These are phyloP conservation scores for Brachypteracias leptosomus DNA, from an alignment of 2,113 vertebrate genomes.

Conservation along the genomic window DNA sequence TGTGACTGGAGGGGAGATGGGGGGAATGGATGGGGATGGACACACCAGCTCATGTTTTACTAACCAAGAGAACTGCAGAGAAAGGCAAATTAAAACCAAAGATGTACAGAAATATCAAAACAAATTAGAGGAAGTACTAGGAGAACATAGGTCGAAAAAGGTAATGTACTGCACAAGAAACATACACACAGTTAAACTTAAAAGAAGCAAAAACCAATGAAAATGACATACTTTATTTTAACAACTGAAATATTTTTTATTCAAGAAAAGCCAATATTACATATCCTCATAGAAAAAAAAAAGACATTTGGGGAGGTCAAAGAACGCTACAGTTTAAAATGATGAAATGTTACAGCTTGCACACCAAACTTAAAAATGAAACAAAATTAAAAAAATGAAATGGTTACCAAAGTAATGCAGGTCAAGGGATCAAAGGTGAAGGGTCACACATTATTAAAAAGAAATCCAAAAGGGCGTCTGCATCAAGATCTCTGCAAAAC, in stretches of 20 bases:
- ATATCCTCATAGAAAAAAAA: conserved; percentile 50
- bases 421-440: conserved; percentile 98
- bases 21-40: not conserved
- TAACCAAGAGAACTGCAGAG: not conserved
- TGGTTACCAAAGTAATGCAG: conserved; percentile 99
- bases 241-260: conserved; percentile 76
- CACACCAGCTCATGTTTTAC: not conserved
- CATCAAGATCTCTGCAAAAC: conserved; percentile 98
- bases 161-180: conserved; percentile 37
- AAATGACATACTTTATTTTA: conserved; percentile 67
- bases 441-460: conserved; percentile 98
- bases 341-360: conserved; percentile 82
- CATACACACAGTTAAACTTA: conserved; percentile 67
- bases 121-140: conserved; percentile 10
- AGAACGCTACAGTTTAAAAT: conserved; percentile 74
- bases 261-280: conserved; percentile 74
- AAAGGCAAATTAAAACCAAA: conserved; percentile 25
- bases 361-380: conserved; percentile 86
- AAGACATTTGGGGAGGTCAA: conserved; percentile 71
- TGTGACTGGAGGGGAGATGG: not conserved
- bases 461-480: conserved; percentile 96
- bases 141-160: conserved; percentile 62
- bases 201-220: conserved; percentile 68
- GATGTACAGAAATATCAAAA: conserved; percentile 29
- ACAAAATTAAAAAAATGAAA: conserved; percentile 96